Conservation (phyloP, 1,140 invertebrate species). For the Bursaphelenchus mucronatus region DNA sequence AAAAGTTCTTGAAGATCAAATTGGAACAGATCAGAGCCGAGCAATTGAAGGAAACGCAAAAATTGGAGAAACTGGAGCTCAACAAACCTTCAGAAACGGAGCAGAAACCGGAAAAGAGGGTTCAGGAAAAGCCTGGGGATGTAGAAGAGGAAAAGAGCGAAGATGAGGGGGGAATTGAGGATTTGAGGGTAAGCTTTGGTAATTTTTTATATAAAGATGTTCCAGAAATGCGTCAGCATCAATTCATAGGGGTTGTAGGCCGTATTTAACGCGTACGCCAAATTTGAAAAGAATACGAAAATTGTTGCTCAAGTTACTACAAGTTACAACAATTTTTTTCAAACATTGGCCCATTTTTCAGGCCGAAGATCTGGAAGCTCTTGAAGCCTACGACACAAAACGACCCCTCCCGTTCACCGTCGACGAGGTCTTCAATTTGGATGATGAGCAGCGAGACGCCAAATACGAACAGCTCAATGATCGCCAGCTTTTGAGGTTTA, state of each 20-base stretch:
- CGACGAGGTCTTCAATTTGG: slow-evolving; percentile 52
- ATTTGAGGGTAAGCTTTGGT: slow-evolving; percentile 2
- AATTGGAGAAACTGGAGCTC: slow-evolving; percentile 24
- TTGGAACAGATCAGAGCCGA: slow-evolving; percentile 82
- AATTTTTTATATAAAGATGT: not conserved
- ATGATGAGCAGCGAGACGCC: slow-evolving; percentile 49
- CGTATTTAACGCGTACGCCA: not conserved
- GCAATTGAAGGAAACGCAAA: slow-evolving; percentile 48
- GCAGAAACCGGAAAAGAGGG: slow-evolving; percentile 1
- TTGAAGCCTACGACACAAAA: slow-evolving; percentile 14
- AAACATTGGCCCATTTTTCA: not conserved
- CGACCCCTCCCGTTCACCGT: slow-evolving; percentile 33
- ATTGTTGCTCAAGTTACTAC: not conserved
- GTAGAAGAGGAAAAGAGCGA: slow-evolving; percentile 2
- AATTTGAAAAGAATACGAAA: not conserved
- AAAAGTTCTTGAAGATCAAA: slow-evolving; percentile 82
- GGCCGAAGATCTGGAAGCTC: slow-evolving; percentile 12
- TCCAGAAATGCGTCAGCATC: not conserved
- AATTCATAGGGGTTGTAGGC: no score
- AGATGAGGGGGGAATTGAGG: not conserved
- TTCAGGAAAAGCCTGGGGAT: slow-evolving; percentile 14
- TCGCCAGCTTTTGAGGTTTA: slow-evolving; percentile 56
- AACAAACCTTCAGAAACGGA: slow-evolving; percentile 25
- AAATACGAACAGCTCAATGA: slow-evolving; percentile 51
- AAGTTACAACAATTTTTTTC: slow-evolving; percentile 8